phyloP scores from a whole-genome alignment of 2,888 invertebrate genomes.

The Tinea semifulvella region DNA sequence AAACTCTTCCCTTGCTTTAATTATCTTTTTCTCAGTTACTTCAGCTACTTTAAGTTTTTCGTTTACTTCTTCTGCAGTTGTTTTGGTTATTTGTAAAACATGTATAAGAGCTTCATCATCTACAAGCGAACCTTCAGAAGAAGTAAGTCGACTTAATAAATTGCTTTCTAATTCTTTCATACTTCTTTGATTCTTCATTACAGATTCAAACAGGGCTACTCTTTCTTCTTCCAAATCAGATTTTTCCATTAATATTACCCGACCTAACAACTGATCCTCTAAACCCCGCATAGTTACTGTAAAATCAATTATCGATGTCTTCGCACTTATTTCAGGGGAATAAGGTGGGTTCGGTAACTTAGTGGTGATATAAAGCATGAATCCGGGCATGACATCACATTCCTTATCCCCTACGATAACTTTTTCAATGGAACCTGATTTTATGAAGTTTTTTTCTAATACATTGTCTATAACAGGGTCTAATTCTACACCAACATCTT shows the following conservation, averaged over 20 bases:
- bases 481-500: conserved; percentile 93
- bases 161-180: conserved; percentile 97
- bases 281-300: conserved; percentile 97
- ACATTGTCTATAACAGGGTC: conserved; percentile 98
- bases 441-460: conserved; percentile 96
- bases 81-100: conserved; percentile 86
- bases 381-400: conserved; percentile 95
- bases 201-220: conserved; percentile 92
- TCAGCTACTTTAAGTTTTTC: conserved; percentile 93
- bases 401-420: conserved; percentile 95
- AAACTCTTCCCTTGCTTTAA: conserved; percentile 93
- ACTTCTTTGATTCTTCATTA: conserved; percentile 94
- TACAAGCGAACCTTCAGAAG: conserved; percentile 92
- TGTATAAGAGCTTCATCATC: conserved; percentile 95
- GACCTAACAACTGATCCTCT: conserved; percentile 92
- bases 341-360: conserved; percentile 96
- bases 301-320: conserved; percentile 96
- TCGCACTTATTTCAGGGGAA: conserved; percentile 96
- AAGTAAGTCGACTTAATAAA: conserved; percentile 88
- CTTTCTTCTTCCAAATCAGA: conserved; percentile 94
- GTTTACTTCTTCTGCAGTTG: conserved; percentile 93
- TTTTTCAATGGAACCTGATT: conserved; percentile 95
- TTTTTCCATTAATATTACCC: conserved; percentile 96
- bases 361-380: conserved; percentile 95
- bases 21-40: conserved; percentile 93